These are phyloP conservation scores for Stegastes partitus DNA, from an alignment of 2,113 vertebrate genomes.

Conservation along the genomic window DNA sequence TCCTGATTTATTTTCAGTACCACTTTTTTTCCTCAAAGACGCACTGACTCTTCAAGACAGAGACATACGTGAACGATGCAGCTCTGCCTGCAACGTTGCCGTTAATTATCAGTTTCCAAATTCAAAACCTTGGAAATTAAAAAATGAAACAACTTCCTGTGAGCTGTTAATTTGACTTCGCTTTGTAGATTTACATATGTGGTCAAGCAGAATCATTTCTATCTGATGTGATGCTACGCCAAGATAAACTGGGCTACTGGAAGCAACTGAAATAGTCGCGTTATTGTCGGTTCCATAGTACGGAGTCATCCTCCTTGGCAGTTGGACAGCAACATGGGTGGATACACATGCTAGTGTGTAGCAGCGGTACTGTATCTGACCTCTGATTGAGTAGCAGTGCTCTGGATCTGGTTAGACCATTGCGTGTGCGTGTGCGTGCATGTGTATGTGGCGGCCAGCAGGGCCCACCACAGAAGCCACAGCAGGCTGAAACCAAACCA, in stretches of 20 bases:
- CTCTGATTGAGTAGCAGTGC: slow-evolving; percentile 50
- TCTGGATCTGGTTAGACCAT: slow-evolving; percentile 67
- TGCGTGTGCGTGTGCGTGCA: slow-evolving; percentile 20
- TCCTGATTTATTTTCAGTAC: slow-evolving; percentile 35
- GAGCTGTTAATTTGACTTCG: slow-evolving; percentile 21
- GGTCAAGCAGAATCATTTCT: not conserved
- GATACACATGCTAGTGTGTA: slow-evolving; percentile 15
- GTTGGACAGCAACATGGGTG: slow-evolving; percentile 23
- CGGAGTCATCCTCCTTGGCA: slow-evolving; percentile 29
- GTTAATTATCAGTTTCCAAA: slow-evolving; percentile 28
- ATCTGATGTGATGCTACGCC: not conserved
- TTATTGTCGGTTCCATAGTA: slow-evolving; percentile 9
- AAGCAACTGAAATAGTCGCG: slow-evolving; percentile 9
- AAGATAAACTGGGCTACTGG: slow-evolving; percentile 7
- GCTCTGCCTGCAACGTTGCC: slow-evolving; percentile 14
- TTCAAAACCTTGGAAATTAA: slow-evolving; percentile 12
- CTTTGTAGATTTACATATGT: slow-evolving; percentile 18
- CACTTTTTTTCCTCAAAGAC: slow-evolving; percentile 33
- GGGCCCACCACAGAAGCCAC: slow-evolving; percentile 69
- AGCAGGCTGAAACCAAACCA: slow-evolving; percentile 60
- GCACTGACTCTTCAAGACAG: slow-evolving; percentile 32
- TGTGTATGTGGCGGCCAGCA: slow-evolving; percentile 47
- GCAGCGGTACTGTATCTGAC: slow-evolving; percentile 46
- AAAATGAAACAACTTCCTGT: not conserved
- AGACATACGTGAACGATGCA: not conserved